Evolutionary conservation across 2,113 vertebrate genomes (phyloP).

Genomic region (Cairina moschata): DNA sequence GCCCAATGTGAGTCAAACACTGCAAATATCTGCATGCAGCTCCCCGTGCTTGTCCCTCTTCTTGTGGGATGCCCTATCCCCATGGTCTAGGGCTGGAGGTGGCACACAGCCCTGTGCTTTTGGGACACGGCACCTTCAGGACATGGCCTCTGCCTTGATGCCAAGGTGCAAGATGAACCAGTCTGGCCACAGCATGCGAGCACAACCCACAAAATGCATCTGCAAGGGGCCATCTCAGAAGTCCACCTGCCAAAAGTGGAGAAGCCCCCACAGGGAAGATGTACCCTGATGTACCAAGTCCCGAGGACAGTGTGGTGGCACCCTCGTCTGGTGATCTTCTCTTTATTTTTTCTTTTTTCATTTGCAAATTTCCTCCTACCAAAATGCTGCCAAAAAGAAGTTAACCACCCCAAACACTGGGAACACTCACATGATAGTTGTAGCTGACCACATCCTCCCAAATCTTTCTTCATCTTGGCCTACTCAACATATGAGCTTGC

Average conservation of each 20-base stretch:
- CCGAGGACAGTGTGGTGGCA: background rate
- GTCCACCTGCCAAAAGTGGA: background rate
- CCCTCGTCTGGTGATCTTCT: background rate
- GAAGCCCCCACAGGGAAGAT: accelerated
- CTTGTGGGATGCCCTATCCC: background rate
- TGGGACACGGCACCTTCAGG: background rate
- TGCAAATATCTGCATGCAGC: background rate
- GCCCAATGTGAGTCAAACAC: background rate
- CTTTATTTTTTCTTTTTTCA: background rate
- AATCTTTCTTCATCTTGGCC: background rate
- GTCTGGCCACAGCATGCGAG: accelerated
- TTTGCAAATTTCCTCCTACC: background rate
- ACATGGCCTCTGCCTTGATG: background rate
- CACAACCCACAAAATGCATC: accelerated
- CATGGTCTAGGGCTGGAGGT: background rate
- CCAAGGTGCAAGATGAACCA: background rate
- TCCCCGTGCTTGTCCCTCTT: background rate
- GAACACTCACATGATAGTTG: background rate
- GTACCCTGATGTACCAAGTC: background rate
- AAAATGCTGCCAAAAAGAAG: background rate
- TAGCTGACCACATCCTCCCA: slow-evolving; percentile 39
- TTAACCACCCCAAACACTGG: background rate
- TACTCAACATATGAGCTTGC: background rate
- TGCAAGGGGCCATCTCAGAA: background rate
- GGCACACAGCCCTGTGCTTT: background rate